Conservation (phyloP, 2,888 invertebrate genomes). For the Elmis aenea region DNA sequence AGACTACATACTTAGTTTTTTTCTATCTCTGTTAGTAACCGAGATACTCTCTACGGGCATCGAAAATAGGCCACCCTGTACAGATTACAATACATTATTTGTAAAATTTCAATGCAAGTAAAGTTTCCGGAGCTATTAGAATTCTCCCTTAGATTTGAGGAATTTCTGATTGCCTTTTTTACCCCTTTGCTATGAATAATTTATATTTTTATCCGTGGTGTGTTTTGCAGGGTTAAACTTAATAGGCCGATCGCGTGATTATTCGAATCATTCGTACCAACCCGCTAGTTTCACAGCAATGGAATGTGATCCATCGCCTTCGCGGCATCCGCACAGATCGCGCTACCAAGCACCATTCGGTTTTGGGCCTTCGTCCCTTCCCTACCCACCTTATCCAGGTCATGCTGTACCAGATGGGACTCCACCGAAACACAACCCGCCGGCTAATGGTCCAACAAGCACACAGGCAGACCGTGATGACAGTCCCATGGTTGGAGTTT, state of each 20-base stretch:
- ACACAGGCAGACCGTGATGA: slow-evolving; percentile 54
- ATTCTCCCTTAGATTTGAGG: no score
- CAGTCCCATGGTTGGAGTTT: slow-evolving; percentile 83
- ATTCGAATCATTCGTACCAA: slow-evolving; percentile 28
- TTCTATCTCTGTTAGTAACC: no score
- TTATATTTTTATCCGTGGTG: no score
- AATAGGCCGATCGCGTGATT: slow-evolving; percentile 45
- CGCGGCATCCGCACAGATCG: slow-evolving; percentile 41
- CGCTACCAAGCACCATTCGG: slow-evolving; percentile 43
- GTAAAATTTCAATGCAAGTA: no score
- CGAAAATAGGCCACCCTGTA: no score
- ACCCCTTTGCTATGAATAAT: no score
- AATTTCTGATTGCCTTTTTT: no score
- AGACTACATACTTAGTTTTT: no score
- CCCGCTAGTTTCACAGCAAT: slow-evolving; percentile 53
- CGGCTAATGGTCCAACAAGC: slow-evolving; percentile 38
- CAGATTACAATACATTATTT: no score
- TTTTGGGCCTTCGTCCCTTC: slow-evolving; percentile 44
- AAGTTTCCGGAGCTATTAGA: no score
- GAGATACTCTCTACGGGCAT: no score
- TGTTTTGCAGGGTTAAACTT: slow-evolving; percentile 49
- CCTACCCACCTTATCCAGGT: slow-evolving; percentile 45
- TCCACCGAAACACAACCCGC: slow-evolving; percentile 29
- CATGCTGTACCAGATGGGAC: slow-evolving; percentile 39
- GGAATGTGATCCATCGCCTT: slow-evolving; percentile 72